Base-by-base conservation (phyloP, 64 coral and sea anemone genomes). In the Montipora sp. region DNA sequence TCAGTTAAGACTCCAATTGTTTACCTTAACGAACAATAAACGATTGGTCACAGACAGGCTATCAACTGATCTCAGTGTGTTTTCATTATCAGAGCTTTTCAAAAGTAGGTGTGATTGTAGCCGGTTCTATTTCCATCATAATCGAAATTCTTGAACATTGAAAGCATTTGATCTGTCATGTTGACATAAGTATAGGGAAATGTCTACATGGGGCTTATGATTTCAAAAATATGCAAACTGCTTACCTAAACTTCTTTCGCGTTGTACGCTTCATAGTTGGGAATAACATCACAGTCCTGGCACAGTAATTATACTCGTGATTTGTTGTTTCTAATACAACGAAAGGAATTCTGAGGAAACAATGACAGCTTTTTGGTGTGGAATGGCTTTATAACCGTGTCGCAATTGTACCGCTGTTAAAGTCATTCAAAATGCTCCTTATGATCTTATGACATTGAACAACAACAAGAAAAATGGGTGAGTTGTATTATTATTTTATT, bases 131-230 rank as follows among this genome's bases (percentile, higher is more conserved):
- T 85, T 50, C 45, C 82, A 85, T 85, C 4, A 85, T 85, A 85
- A 85, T 69, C n/a, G 8, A 46, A 85, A 23, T 47, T 46, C 18
- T 85, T n/a, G n/a, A 63, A 48, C 14, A 27, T 57, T 85, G 61
- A 71, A 85, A 69, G 44, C n/a, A 84, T 8, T n/a, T 84, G 22
- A 84, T 18, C 60, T 2, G 15, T 46, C 47, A 48, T 48, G 82
- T 85, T 85, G 82, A 85, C 82, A 85, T 50, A 47, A 48, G 18
- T 7, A 13, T 59, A 85, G 4, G 9, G 16, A n/a, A 68, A 48
- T 85, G 82, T 85, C 15, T 48, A 85, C 82, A 85, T 48, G 7
- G 23, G 82, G 63, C 82, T 85, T 85, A 85, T 85, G 45, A 50
- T 85, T 85, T 85, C 44, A 27, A 85, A 85, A 48, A 72, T 71